Base-by-base conservation (phyloP, 2,797 vertebrate genomes). In the Alcedo atthis region DNA sequence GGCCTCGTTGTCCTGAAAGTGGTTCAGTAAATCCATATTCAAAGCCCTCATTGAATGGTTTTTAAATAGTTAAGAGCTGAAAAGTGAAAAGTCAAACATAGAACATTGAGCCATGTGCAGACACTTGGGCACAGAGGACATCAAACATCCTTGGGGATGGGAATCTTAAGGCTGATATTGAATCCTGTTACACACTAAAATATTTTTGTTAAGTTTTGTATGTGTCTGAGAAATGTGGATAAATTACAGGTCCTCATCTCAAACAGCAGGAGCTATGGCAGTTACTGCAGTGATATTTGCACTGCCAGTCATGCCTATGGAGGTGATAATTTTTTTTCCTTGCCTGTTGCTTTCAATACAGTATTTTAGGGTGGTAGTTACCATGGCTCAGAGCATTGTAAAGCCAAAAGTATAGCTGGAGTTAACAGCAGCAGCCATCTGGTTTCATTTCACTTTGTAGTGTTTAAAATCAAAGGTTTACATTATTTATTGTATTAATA, bases 371-470 rank as follows among this genome's bases (percentile, higher is more conserved):
- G 33, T 43, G 4, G 20, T 51, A 58, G 16, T 51, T 64, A 18
- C 9, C 46, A 15, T 6, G 40, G 58, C 62, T 77, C 25, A 35
- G 66, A 83, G 58, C 30, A 3, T 46, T 70, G 26, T 45, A 55
- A 80, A 87, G 71, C 75, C 84, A 78, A 71, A 92, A 92, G 79
- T 49, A 46, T 49, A 87, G 58, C 32, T 45, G 26, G 6, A 68
- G 30, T 45, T 80, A 46, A 70, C 26, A 89, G 85, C 54, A 94
- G 70, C 46, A 85, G 24, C 54, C 10, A 12, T 74, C 53, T 75
- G 33, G 9, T 13, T 59, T 82, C 66, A 30, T 30, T 85, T 79
- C 32, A 32, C 28, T 89, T 61, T 45, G 28, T 73, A 78, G 32
- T 58, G 19, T 25, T 74, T 63, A 58, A 62, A 87, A 28, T 19